phyloP scores from a whole-genome alignment of 2,797 vertebrate species.

The Melanogrammus aeglefinus region DNA sequence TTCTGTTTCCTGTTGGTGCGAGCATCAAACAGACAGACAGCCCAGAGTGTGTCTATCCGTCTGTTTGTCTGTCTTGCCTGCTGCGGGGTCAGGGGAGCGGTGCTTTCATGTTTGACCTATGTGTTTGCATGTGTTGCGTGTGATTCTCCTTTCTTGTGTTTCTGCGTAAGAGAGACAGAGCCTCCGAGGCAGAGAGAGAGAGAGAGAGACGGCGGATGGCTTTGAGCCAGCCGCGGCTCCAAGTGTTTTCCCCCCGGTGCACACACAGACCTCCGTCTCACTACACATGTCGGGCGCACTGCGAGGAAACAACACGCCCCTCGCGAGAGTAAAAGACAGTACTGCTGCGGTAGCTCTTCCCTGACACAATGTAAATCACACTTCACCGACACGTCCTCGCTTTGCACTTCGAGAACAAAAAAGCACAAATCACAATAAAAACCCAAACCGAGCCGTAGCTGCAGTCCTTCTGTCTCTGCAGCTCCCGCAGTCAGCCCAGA shows the following conservation, averaged over 20 bases:
- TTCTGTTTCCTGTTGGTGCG: not conserved
- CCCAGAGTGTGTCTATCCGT: not conserved
- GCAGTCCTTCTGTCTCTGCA: not conserved
- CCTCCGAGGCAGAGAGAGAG: not conserved
- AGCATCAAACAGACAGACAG: not conserved
- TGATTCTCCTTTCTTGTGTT: slow-evolving; percentile 30
- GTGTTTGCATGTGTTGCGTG: slow-evolving; percentile 30
- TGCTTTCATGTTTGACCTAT: slow-evolving; percentile 55
- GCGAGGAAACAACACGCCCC: not conserved
- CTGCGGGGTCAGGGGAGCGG: slow-evolving; percentile 11
- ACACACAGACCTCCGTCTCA: slow-evolving; percentile 27
- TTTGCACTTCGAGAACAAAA: slow-evolving; percentile 61
- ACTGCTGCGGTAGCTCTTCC: slow-evolving; percentile 55
- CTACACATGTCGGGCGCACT: slow-evolving; percentile 9
- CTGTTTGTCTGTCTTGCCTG: not conserved
- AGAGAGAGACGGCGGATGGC: not conserved
- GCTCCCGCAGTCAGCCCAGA: slow-evolving; percentile 58
- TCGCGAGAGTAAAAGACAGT: slow-evolving; percentile 17
- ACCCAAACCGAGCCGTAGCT: not conserved
- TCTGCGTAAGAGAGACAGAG: not conserved
- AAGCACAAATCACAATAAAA: slow-evolving; percentile 11
- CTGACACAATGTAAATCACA: slow-evolving; percentile 39
- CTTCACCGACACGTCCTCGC: slow-evolving; percentile 37
- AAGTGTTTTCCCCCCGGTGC: slow-evolving; percentile 28
- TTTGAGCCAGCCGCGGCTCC: not conserved